phyloP scores from a whole-genome alignment of 2,113 vertebrate genomes.

The Chlamydotis undulata region DNA sequence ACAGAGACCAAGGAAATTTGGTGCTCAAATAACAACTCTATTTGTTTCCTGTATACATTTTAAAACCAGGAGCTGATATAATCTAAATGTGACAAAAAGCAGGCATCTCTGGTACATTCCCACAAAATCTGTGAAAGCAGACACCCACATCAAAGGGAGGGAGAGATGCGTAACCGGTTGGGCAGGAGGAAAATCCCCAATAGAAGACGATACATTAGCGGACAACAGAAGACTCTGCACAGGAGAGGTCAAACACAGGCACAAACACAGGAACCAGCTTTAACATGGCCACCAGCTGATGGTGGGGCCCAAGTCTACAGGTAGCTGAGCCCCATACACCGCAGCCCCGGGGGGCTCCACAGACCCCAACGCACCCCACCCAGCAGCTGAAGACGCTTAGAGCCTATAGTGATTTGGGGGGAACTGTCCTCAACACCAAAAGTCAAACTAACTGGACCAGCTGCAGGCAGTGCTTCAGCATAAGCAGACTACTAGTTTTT shows the following conservation, averaged over 20 bases:
- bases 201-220: accelerated
- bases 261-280: background rate
- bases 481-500: background rate
- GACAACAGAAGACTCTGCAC: background rate
- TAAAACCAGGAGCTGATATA: background rate
- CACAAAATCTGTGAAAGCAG: background rate
- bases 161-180: background rate
- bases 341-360: background rate
- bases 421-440: background rate
- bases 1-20: background rate
- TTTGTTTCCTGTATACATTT: background rate
- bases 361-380: background rate
- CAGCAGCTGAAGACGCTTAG: background rate
- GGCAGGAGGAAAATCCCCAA: background rate
- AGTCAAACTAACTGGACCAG: background rate
- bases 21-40: background rate
- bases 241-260: background rate
- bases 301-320: background rate
- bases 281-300: background rate
- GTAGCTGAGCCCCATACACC: background rate
- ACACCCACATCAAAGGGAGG: background rate
- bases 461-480: background rate
- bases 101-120: background rate
- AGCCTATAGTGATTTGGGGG: background rate
- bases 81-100: background rate